Evolutionary conservation across 2,888 invertebrate genomes (phyloP).

Genomic region (Seladonia tumulorum): DNA sequence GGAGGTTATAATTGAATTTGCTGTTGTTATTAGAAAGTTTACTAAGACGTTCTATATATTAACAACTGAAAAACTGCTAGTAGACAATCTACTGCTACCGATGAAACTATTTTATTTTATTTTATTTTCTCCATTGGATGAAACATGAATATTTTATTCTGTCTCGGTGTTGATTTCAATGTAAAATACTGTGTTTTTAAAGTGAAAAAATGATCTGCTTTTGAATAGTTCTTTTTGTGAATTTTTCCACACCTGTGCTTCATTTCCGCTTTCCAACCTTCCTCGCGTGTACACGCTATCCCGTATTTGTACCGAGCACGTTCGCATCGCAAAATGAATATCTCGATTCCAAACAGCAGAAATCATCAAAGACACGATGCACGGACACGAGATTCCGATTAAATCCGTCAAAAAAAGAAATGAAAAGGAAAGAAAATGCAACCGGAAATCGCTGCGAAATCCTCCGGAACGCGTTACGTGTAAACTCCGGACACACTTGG

Average conservation of each 20-base stretch:
- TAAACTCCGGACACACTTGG: conserved; percentile 56
- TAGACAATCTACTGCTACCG: neutral
- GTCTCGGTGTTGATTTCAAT: neutral
- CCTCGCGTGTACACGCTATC: conserved; percentile 33
- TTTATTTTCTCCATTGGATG: neutral
- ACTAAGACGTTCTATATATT: too few relatives aligned
- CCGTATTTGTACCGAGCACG: conserved; percentile 45
- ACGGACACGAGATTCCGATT: conserved; percentile 11
- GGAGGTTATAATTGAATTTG: neutral
- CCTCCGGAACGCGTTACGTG: conserved; percentile 36
- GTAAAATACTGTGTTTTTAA: too few relatives aligned
- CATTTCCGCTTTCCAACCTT: conserved; percentile 35
- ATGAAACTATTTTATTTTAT: neutral
- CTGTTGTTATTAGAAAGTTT: neutral
- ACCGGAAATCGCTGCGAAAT: conserved; percentile 42
- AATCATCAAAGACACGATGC: neutral
- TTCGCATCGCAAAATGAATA: neutral
- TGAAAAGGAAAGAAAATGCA: neutral
- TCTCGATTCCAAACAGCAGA: neutral
- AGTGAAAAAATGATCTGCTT: neutral
- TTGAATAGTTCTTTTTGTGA: neutral
- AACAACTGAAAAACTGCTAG: neutral
- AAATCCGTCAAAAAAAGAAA: neutral
- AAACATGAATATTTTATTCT: neutral
- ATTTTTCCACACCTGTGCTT: conserved; percentile 1